These are phyloP conservation scores for Cosmorhoe ocellata DNA, from an alignment of 2,888 invertebrate genomes.

Conservation along the genomic window DNA sequence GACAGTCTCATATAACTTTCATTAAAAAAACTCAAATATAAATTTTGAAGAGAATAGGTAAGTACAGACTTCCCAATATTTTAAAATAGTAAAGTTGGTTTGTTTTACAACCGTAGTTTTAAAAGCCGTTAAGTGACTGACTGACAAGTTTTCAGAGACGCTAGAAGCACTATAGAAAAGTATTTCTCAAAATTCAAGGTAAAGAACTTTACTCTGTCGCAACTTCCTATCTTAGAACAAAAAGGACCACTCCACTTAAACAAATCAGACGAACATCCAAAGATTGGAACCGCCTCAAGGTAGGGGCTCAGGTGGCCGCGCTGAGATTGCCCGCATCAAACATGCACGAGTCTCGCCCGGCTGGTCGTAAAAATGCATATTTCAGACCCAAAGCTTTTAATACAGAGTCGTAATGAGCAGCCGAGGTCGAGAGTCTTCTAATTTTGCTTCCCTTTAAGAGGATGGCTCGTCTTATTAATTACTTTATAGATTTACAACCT, in stretches of 20 bases:
- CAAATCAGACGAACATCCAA: slow-evolving; percentile 16
- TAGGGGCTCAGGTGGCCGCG: slow-evolving; percentile 46
- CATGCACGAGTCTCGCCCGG: slow-evolving; percentile 66
- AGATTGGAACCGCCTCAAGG: slow-evolving; percentile 24
- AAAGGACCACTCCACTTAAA: slow-evolving; percentile 1
- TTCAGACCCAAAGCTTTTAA: slow-evolving; percentile 77
- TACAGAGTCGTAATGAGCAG: slow-evolving; percentile 72
- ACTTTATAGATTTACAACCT: slow-evolving; percentile 46
- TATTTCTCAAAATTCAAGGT: too few species aligned
- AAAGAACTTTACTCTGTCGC: background rate
- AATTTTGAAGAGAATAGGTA: slow-evolving; percentile 31
- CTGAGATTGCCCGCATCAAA: slow-evolving; percentile 78
- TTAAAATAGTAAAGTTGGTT: too few species aligned
- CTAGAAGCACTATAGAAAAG: too few species aligned
- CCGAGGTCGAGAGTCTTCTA: slow-evolving; percentile 72
- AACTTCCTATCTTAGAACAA: background rate
- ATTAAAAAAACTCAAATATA: slow-evolving; percentile 45
- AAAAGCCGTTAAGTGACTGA: too few species aligned
- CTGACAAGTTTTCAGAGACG: too few species aligned
- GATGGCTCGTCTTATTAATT: slow-evolving; percentile 65
- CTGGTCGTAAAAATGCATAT: slow-evolving; percentile 81
- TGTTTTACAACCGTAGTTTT: too few species aligned
- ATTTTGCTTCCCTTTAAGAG: slow-evolving; percentile 72
- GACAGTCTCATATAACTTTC: slow-evolving; percentile 54
- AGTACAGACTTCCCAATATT: background rate